These are phyloP conservation scores for Herminia tarsipennalis DNA, from an alignment of 2,888 invertebrate species.

Conservation along the genomic window DNA sequence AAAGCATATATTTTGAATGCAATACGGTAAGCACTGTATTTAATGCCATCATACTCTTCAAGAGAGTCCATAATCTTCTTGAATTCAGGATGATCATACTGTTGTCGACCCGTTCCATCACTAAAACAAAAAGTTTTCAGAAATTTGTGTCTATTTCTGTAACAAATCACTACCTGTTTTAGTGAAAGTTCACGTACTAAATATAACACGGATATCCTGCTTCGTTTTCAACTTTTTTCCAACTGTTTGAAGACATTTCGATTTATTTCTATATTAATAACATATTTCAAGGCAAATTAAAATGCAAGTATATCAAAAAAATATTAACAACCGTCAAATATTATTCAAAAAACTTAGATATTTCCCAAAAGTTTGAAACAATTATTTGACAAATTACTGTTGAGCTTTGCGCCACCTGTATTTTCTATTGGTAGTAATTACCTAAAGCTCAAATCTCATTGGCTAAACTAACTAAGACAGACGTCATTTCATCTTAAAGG, in stretches of 20 bases:
- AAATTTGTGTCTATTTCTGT: constrained; percentile 10
- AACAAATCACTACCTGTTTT: constrained; percentile 11
- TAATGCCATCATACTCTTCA: constrained; percentile 88
- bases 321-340: constrained; percentile 55
- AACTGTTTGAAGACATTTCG: constrained; percentile 65
- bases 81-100: constrained; percentile 87
- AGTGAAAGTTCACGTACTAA: constrained; percentile 80
- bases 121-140: constrained; percentile 64
- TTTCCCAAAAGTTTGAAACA: constrained; percentile 11
- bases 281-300: constrained; percentile 9
- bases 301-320: constrained; percentile 11
- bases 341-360: constrained; percentile 52
- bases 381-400: not conserved
- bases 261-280: constrained; percentile 12
- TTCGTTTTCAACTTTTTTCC: constrained; percentile 87
- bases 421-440: constrained; percentile 1
- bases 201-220: constrained; percentile 86
- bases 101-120: constrained; percentile 76
- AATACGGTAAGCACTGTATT: constrained; percentile 91
- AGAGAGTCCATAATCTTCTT: constrained; percentile 83
- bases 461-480: not conserved
- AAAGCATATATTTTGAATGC: constrained; percentile 87
- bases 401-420: not conserved
- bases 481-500: not conserved
- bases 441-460: not conserved